Evolutionary conservation across 2,797 vertebrate genomes (phyloP).

Genomic region (Hapalemur alaotrensis): DNA sequence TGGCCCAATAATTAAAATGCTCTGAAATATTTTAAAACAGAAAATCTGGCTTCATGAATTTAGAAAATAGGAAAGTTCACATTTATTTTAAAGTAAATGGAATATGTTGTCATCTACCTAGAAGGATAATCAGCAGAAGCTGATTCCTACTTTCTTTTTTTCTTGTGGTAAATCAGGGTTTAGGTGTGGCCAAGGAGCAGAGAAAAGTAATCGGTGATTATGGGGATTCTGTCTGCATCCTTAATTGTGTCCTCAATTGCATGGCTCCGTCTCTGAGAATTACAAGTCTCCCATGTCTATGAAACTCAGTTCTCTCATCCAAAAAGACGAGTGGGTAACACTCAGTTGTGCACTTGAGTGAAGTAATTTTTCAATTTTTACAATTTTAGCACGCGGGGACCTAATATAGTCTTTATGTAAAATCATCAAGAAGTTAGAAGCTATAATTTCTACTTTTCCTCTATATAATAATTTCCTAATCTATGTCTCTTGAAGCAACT

Average conservation of each 20-base stretch:
- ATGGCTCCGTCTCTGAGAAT: neutral
- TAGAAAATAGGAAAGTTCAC: neutral
- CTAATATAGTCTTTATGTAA: neutral
- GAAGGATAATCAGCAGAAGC: neutral
- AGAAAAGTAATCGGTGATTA: neutral
- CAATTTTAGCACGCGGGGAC: neutral
- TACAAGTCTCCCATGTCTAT: neutral
- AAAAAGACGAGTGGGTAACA: neutral
- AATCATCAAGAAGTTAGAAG: neutral
- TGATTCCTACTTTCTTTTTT: neutral
- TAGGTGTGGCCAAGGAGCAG: rapidly evolving
- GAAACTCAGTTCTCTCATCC: neutral
- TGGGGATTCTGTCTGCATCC: neutral
- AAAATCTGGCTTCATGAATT: neutral
- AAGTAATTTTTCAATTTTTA: neutral
- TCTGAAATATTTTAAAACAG: neutral
- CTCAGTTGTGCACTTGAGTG: neutral
- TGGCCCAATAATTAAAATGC: neutral
- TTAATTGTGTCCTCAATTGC: neutral
- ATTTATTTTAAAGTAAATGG: neutral
- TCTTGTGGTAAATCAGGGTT: neutral
- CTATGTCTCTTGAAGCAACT: neutral
- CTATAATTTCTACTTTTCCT: neutral
- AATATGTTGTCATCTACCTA: neutral
- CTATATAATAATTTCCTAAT: neutral